Evolutionary conservation across 2,888 invertebrate species (phyloP), one percentile per base, ranked within the genome.

Genomic region (Merodon equestris): DNA sequence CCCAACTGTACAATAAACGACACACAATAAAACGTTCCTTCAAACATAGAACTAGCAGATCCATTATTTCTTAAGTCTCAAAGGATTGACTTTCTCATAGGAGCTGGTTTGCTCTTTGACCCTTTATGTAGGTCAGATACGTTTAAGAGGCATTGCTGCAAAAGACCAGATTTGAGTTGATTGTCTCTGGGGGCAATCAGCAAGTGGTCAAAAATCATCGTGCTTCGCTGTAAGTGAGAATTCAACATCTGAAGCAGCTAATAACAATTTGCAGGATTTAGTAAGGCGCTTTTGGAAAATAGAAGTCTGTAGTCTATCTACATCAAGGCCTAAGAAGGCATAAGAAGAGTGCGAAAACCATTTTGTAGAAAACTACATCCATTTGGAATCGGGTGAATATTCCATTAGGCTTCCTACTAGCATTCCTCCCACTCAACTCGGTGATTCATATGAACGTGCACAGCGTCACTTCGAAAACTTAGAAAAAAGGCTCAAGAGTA

Each of bases 81-180:
- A 7, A 72, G 63, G 1, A 71, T 82, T 13, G 81, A 82, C 13
- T 5, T 76, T 9, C 68, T 82, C 1, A 70, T 82, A 19, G 82
- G 82, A 7, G 81, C 81, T 7, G 38, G 17, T 5, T 15, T 82
- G 0, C 82, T 82, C 50, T 81, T 72, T 27, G 75, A 83, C 7
- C 14, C 82, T 83, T 18, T 68, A 57, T 18, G 61, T 81, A 9
- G 82, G 82, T 4, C 77, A 82, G 47, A 58, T 82, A 19, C 51
- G 56, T 5, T 34, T 82, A 9, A 63, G 34, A 1, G 2, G 54
- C 70, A 38, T 9, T 76, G 3, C 53, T 82, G 9, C 77, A 83
- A 72, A 82, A 77, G 60, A 82, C 70, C 9, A 15, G 61, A 12
- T 45, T 83, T 9, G 81, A 81, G 12, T 83, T 81, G 82, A 51